Evolutionary conservation across 2,888 invertebrate genomes (phyloP), one percentile per base, ranked within the genome.

Genomic region (Cetonia aurata): DNA sequence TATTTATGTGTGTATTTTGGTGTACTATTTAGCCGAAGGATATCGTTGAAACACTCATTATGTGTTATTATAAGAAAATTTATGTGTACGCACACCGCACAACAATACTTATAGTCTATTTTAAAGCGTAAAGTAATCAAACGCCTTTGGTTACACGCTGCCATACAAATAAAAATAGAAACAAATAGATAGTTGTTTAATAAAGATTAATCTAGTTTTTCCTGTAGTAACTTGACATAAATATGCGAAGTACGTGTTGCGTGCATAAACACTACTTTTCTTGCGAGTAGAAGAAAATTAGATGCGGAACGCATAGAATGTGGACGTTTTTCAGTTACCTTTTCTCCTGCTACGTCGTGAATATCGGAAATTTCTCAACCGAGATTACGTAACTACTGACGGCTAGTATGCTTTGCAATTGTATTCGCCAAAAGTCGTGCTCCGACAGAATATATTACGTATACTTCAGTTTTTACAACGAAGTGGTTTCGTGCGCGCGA

Each of bases 361-460:
- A 69, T 59, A 69, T 69, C 59, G 69, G 57, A 59, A 69, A 52
- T 69, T 59, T 69, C 59, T 69, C 57, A 52, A 52, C 48, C 13
- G 48, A 41, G 44, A 50, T 62, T 62, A 48, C 50, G 62, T 17
- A 62, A 62, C 37, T 33, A 17, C 12, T 62, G 50, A 50, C 62
- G 50, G 62, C 37, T 33, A 37, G 48, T 17, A 33, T 62, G 62
- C 62, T 33, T 33, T 62, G 50, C 48, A 62, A 62, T 62, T 62
- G 62, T 62, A 33, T 37, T 62, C 50, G 62, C 62, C 62, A 62
- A 62, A 62, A 62, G 62, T 62, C 62, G 48, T 62, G 62, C 46
- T 48, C 15, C 37, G 50, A 37, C 50, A 62, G n/a, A 50, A 48
- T 50, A 33, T 50, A 15, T 50, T 62, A 62, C 62, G 62, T 62